phyloP scores from a whole-genome alignment of 2,113 vertebrate species.

The Caloenas nicobarica region DNA sequence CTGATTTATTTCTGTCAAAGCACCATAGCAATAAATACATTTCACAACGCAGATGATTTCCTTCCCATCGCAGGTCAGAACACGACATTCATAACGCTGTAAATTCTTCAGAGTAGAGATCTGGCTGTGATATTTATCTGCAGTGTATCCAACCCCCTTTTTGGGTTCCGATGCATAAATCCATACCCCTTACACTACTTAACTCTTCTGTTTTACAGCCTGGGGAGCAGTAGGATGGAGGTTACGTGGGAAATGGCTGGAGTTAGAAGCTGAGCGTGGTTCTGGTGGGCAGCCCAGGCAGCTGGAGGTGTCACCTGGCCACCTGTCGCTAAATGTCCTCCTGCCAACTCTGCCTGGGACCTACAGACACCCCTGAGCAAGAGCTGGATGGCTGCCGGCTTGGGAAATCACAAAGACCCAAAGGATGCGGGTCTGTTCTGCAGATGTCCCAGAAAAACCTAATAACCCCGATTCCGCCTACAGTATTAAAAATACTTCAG shows the following conservation, averaged over 20 bases:
- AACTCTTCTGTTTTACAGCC: neutral
- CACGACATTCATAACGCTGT: neutral
- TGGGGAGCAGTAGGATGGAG: neutral
- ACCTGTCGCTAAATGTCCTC: neutral
- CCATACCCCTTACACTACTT: neutral
- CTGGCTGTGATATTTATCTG: neutral
- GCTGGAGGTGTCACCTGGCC: neutral
- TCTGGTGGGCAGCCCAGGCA: neutral
- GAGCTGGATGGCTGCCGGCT: neutral
- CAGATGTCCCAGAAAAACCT: conserved; percentile 52
- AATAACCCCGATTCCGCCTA: conserved; percentile 45
- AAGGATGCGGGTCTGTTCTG: conserved; percentile 22
- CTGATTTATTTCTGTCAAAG: conserved; percentile 44
- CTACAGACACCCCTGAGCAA: neutral
- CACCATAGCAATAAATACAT: conserved; percentile 6
- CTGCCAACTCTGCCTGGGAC: neutral
- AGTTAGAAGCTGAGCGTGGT: neutral
- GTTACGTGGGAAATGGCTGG: neutral
- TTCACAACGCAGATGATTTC: neutral
- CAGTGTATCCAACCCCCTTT: neutral
- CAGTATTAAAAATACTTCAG: neutral
- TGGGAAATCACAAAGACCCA: neutral
- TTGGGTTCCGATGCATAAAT: neutral
- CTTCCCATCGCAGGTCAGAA: conserved; percentile 27
- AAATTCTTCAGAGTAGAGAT: neutral